These are phyloP conservation scores for Brachionus calyciflorus DNA, from an alignment of 1,140 invertebrate species.

Conservation along the genomic window DNA sequence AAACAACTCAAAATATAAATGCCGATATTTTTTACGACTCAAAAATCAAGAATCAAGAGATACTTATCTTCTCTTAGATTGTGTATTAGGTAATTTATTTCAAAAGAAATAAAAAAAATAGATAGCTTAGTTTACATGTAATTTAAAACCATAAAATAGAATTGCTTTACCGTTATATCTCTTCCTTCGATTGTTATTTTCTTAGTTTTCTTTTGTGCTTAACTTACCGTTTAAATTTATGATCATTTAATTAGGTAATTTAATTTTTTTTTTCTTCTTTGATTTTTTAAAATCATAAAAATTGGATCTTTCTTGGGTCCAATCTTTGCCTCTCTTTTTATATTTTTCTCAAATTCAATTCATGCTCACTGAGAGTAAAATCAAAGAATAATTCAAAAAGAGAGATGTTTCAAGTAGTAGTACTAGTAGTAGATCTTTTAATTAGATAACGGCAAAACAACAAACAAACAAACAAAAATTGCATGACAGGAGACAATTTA, in stretches of 20 bases:
- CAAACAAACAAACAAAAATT: background rate
- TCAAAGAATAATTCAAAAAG: no score
- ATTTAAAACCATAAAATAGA: slow-evolving; percentile 28
- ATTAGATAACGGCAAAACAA: background rate
- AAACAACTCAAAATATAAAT: background rate
- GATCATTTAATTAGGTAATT: slow-evolving; percentile 27
- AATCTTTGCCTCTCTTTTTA: no score
- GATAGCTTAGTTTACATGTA: no score
- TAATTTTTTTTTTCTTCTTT: background rate
- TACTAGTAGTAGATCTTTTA: background rate
- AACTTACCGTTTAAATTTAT: slow-evolving; percentile 9
- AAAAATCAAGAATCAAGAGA: slow-evolving; percentile 32
- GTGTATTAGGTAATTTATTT: no score
- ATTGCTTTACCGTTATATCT: slow-evolving; percentile 7
- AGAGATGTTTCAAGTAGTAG: no score
- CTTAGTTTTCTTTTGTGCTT: no score
- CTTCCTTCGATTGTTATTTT: no score
- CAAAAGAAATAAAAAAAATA: no score
- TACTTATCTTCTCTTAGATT: slow-evolving; percentile 15
- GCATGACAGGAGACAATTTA: slow-evolving; percentile 34
- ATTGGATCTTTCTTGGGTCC: no score
- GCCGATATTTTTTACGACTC: slow-evolving; percentile 27
- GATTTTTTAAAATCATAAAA: no score
- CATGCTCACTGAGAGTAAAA: background rate
- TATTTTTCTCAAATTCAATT: no score